Percentiles rank a stretch among this genome's conserved stretches.
Conservation (phyloP, 2,888 invertebrate species). For the Chloromyia formosa region DNA sequence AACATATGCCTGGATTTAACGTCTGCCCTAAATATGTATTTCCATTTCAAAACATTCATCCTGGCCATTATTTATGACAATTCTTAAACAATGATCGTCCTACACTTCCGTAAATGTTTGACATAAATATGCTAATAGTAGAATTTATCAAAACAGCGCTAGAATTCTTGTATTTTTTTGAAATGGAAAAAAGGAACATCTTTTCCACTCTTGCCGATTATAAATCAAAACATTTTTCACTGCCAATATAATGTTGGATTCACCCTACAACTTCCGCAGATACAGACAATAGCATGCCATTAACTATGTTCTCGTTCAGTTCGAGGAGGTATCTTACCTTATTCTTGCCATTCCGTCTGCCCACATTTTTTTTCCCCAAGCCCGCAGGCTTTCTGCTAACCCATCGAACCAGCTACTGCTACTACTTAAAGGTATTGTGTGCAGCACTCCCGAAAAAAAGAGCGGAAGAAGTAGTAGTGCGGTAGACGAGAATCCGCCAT, state of each 20-base stretch:
- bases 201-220: constrained; percentile 44
- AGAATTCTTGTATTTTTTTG: neutral
- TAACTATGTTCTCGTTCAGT: constrained; percentile 14
- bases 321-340: constrained; percentile 34
- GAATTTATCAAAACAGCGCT: constrained; percentile 46
- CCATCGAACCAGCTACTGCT: neutral
- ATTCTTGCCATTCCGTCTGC: constrained; percentile 4
- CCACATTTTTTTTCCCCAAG: neutral
- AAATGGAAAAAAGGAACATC: constrained; percentile 30
- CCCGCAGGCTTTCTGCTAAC: neutral
- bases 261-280: constrained; percentile 8
- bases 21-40: too few species aligned
- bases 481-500: neutral
- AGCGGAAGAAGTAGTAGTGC: neutral
- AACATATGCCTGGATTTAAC: too few species aligned
- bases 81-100: constrained; percentile 41
- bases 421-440: neutral
- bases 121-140: constrained; percentile 46
- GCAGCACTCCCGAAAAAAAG: neutral
- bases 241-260: constrained; percentile 33
- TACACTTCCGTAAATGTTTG: constrained; percentile 27
- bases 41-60: neutral
- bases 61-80: neutral
- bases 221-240: constrained; percentile 49
- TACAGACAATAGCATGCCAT: constrained; percentile 37